These are phyloP conservation scores for Dreissena polymorpha DNA, from an alignment of 1,140 invertebrate species.

Conservation along the genomic window DNA sequence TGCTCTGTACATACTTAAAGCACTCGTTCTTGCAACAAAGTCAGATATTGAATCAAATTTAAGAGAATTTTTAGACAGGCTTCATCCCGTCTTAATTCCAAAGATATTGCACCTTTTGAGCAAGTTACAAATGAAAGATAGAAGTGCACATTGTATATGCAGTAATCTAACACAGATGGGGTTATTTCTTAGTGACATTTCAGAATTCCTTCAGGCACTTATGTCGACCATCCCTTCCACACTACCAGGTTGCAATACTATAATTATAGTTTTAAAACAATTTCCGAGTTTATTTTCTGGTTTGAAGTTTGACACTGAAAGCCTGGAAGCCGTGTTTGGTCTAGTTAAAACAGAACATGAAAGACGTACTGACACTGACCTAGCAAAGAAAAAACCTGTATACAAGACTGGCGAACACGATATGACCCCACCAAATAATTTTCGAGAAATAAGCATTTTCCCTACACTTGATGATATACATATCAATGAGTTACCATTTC, in stretches of 20 bases:
- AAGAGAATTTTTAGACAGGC: constrained; percentile 9
- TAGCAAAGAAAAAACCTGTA: neutral
- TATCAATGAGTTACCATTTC: constrained; percentile 74
- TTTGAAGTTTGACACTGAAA: no score
- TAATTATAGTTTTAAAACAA: neutral
- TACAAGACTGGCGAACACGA: constrained; percentile 4
- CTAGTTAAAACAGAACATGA: no score
- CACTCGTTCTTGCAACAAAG: neutral
- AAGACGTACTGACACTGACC: neutral
- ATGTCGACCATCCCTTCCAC: neutral
- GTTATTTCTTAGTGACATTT: neutral
- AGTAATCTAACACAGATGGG: neutral
- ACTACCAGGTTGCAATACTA: neutral
- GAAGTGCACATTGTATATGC: neutral
- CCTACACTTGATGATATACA: constrained; percentile 72
- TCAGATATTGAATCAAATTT: neutral
- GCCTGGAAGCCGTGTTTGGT: no score
- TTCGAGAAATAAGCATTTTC: constrained; percentile 70
- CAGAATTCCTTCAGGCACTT: neutral
- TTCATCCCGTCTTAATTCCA: neutral
- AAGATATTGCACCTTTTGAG: neutral
- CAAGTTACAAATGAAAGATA: constrained; percentile 17
- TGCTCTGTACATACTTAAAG: constrained; percentile 1
- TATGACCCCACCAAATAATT: constrained; percentile 72
- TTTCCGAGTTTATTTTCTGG: no score